phyloP scores from a whole-genome alignment of 1,140 invertebrate genomes.

The Phymastichus coffea region DNA sequence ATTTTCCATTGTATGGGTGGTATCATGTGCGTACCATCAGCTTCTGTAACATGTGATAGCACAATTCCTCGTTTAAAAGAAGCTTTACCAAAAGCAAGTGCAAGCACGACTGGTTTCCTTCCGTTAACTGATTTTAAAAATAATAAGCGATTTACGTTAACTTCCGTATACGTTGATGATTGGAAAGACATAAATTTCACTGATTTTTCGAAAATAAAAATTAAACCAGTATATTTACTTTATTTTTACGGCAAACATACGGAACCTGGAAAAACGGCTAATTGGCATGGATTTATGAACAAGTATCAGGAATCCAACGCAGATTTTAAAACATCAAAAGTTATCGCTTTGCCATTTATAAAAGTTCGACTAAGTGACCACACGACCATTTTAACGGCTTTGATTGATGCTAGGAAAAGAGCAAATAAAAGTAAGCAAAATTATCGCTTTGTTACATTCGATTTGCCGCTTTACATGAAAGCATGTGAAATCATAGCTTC shows the following conservation, averaged over 20 bases:
- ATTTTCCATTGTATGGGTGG: conserved; percentile 34
- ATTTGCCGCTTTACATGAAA: conserved; percentile 47
- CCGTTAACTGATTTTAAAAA: neutral
- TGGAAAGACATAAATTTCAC: neutral
- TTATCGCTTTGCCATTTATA: conserved; percentile 31
- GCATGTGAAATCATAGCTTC: conserved; percentile 50
- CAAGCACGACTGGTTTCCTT: neutral
- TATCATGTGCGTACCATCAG: conserved; percentile 14
- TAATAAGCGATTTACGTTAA: neutral
- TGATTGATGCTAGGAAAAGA: conserved; percentile 24
- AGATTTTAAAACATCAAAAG: too few relatives aligned
- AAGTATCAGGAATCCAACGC: conserved; percentile 2
- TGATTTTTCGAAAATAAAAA: neutral
- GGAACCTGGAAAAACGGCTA: conserved; percentile 1
- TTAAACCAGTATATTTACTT: conserved; percentile 15
- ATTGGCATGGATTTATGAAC: conserved; percentile 34
- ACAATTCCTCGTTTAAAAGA: neutral
- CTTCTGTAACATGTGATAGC: neutral
- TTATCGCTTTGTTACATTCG: conserved; percentile 33
- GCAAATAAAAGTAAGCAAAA: conserved; percentile 25
- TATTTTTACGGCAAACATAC: conserved; percentile 22
- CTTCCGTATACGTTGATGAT: too few relatives aligned
- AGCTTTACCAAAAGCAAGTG: neutral
- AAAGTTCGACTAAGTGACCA: too few relatives aligned
- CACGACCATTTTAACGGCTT: conserved; percentile 32